Evolutionary conservation across 30 jellyfish, hydroid and myxozoan genomes (phyloP).

Genomic region (Pelagia noctiluca): DNA sequence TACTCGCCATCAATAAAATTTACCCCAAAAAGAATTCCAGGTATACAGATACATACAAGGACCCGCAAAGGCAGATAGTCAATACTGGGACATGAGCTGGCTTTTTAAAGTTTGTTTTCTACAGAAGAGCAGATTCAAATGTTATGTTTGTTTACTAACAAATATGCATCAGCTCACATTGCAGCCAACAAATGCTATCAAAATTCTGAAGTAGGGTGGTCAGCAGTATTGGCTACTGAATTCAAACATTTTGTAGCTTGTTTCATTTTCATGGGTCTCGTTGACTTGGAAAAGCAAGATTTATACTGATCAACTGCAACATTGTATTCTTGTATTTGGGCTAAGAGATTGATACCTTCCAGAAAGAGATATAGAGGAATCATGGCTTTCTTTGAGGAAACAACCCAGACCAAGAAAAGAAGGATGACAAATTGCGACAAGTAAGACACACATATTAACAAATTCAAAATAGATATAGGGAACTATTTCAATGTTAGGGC

Average conservation of each 20-base stretch:
- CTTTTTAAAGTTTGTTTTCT: no score
- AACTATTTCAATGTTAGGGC: constrained; percentile 32
- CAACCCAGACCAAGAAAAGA: constrained; percentile 39
- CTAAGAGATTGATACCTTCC: constrained; percentile 42
- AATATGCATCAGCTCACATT: constrained; percentile 30
- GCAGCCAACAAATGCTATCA: constrained; percentile 30
- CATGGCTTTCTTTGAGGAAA: constrained; percentile 32
- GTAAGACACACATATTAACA: constrained; percentile 12
- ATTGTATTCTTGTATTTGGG: constrained; percentile 62
- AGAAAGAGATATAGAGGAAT: constrained; percentile 40
- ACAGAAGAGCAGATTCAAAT: no score
- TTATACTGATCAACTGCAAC: constrained; percentile 28
- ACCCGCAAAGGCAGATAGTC: no score
- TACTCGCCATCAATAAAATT: no score
- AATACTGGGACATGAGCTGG: no score
- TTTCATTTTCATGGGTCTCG: constrained; percentile 33
- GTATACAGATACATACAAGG: no score
- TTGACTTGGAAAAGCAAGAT: constrained; percentile 23
- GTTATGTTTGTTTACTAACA: constrained; percentile 16
- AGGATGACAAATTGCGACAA: constrained; percentile 51
- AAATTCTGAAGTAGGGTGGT: constrained; percentile 34
- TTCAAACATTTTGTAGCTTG: constrained; percentile 23
- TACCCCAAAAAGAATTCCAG: no score
- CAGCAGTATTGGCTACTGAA: constrained; percentile 9
- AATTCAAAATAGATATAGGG: constrained; percentile 26